Percentiles rank a stretch among this genome's conserved stretches.
Evolutionary conservation across 2,797 vertebrate species (phyloP).

Genomic region (Crocidura indochinensis): DNA sequence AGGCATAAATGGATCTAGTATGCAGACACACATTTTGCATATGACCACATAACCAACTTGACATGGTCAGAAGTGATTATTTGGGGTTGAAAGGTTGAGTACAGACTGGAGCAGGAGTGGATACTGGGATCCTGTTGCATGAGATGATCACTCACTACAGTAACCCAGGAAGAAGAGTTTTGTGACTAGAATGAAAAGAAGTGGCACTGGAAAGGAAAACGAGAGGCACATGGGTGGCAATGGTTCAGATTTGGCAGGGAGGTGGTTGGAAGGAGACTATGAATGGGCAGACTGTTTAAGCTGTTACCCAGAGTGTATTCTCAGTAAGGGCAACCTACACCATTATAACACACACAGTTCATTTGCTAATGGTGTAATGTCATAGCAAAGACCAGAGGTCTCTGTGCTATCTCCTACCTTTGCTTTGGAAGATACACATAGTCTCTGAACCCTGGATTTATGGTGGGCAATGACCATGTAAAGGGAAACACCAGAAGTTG

Average conservation of each 20-base stretch:
- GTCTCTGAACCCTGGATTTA: neutral
- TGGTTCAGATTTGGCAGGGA: no score
- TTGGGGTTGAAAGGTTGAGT: neutral
- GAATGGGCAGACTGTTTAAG: neutral
- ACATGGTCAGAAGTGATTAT: neutral
- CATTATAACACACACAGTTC: neutral
- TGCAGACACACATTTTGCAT: neutral
- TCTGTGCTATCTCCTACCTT: neutral
- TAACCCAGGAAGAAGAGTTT: neutral
- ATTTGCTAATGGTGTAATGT: accelerated
- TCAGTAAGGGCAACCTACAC: neutral
- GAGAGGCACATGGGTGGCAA: neutral
- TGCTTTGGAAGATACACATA: neutral
- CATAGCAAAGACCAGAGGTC: accelerated
- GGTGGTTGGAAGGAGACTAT: no score
- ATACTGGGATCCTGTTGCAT: neutral
- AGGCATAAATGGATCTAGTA: neutral
- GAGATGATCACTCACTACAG: neutral
- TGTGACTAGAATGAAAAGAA: neutral
- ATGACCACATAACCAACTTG: neutral
- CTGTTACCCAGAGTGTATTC: neutral
- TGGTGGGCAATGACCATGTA: neutral
- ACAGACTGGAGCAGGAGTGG: neutral
- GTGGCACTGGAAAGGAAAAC: no score
- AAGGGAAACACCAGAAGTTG: neutral